phyloP scores from a whole-genome alignment of 2,113 vertebrate species.

The Ceuthmochares aereus region DNA sequence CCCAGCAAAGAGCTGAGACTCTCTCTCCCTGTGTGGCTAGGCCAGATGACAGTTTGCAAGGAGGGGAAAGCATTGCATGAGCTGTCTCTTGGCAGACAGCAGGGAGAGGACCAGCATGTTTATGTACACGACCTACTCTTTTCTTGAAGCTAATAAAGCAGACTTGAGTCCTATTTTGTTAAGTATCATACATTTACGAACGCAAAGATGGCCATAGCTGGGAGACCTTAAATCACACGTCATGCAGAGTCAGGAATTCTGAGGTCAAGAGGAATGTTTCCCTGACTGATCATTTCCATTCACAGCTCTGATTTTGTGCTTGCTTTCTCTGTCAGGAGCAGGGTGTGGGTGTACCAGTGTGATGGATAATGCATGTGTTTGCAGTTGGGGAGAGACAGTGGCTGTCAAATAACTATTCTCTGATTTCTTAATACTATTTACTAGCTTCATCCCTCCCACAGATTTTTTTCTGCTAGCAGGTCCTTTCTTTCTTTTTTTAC shows the following conservation, averaged over 20 bases:
- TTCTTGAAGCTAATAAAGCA: not conserved
- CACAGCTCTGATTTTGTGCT: not conserved
- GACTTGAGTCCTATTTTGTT: not conserved
- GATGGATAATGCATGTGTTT: not conserved
- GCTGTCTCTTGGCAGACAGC: not conserved
- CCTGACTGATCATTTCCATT: not conserved
- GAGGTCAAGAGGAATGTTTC: not conserved
- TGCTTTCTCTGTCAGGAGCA: not conserved
- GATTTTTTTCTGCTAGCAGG: not conserved
- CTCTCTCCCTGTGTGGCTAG: not conserved
- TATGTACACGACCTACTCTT: not conserved
- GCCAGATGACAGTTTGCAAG: rapidly evolving
- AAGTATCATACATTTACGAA: not conserved
- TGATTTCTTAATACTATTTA: not conserved
- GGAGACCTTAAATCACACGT: not conserved
- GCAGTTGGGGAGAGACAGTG: not conserved
- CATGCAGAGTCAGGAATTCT: not conserved
- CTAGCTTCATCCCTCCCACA: not conserved
- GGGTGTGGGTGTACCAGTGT: not conserved
- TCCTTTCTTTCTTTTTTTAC: slow-evolving; percentile 46
- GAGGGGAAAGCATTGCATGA: rapidly evolving
- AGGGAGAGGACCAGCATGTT: too few species aligned
- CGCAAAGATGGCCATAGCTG: not conserved
- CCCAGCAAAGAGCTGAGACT: rapidly evolving
- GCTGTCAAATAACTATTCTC: not conserved